Base-by-base conservation (phyloP, 2,113 vertebrate species). In the Thryonomys swinderianus region DNA sequence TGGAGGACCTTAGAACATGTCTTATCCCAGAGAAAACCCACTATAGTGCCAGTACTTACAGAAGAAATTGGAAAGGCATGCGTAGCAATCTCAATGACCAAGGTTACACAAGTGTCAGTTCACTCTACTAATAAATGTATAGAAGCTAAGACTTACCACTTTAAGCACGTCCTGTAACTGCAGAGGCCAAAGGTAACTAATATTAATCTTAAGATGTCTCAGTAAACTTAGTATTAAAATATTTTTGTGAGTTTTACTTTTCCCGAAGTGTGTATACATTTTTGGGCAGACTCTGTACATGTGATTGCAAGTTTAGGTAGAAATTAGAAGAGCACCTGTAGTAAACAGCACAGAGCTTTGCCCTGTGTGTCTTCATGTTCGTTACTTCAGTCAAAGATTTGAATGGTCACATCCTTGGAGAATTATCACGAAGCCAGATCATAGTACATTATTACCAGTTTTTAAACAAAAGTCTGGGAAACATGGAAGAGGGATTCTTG, bases 331-430 rank as follows among this genome's bases (percentile, higher is more conserved):
- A 93, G 14, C 2, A 57, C 10, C 4, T 53, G 0, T 37, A 62
- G 89, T n/a, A 40, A 66, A 76, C 5, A 61, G 59, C 62, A 79
- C 3, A 59, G 16, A 93, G 9, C 25, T 86, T 80, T 55, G 25
- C 42, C 61, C 34, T 78, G 27, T 30, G 4, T n/a, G 48, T 74
- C 20, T 51, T 94, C 61, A 76, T 92, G 20, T 59, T 85, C 42
- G 53, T 83, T 89, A 78, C 45, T 93, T 94, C 71, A 18, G 17
- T 76, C 53, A 88, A 48, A 85, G 27, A 37, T 79, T 73, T 79
- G 34, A 89, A 83, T 25, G 40, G 79, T 76, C 59, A 53, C 5
- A n/a, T 88, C 37, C 23, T 59, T 64, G 81, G 73, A 25, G 12
- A 79, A 69, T 51, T 64, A 80, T 42, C 73, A 93, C 45, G 73